Evolutionary conservation across 2,113 vertebrate genomes (phyloP), one percentile per base, ranked within the genome.

Genomic region (Pelodiscus sinensis): DNA sequence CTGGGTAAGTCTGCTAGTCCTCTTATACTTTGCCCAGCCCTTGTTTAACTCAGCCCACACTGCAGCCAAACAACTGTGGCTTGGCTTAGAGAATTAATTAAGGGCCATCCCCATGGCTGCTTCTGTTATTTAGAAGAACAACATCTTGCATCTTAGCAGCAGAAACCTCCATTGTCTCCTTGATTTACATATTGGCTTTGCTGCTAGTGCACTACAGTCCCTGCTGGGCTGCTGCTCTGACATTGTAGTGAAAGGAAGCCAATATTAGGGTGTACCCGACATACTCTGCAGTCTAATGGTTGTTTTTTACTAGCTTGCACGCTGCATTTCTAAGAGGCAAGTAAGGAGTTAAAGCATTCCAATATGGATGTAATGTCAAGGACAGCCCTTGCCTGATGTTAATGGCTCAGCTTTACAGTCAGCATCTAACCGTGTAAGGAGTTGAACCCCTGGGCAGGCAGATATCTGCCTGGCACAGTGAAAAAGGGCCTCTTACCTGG

Each of bases 11-110:
- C 44, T 44, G 44, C 44, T 44, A 44, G 44, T 31, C 24, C 54
- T 85, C 35, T 62, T 21, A 81, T 81, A 78, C 1, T 3, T 62
- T 92, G 58, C 44, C 52, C 6, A 62, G 77, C 68, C 27, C 60
- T 75, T 78, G 35, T 86, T 82, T 77, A 78, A 75, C 35, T 38
- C 71, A 85, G 22, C 22, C 89, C 71, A 79, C 51, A 44, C 73
- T 86, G 87, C 57, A 92, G 77, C 56, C 88, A 68, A 38, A 78
- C 56, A 89, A 58, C 21, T 87, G 44, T 44, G 73, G 71, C 2
- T 4, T n/a, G 29, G 80, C 84, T 95, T 82, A 81, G 60, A 81
- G 54, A 62, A 94, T 80, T 81, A 96, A 96, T 95, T 89, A 92
- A 87, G 85, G 79, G 31, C 25, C 82, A 68, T 94, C 89, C 82